Evolutionary conservation across 1,140 invertebrate species (phyloP), one percentile per base, ranked within the genome.

Genomic region (Drosophila sechellia): DNA sequence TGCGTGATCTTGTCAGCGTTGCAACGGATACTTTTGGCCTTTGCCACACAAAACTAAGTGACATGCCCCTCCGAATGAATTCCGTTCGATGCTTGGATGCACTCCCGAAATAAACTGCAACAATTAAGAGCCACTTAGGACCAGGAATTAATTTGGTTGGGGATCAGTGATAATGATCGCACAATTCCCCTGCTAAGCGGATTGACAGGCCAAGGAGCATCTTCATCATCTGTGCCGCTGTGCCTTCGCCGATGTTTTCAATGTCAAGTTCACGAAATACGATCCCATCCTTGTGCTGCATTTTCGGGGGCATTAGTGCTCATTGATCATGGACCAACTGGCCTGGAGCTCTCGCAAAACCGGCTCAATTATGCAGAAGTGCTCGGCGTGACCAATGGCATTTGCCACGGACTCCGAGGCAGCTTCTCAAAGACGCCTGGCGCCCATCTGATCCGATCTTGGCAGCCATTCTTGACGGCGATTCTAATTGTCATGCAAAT

Each of bases 221-320:
- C 54, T 43, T 57, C 34, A 31, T 50, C 39, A 6, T 22, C 17
- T 72, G 34, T 48, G 34, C 5, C 34, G 34, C 10, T 13, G 37
- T 39, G 37, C 13, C 12, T 1, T 39, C 25, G 50, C 5, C 20
- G 59, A 42, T 85, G 61, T 75, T 81, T 86, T 86, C 81, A 86
- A 86, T 86, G 83, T 87, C 83, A 86, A 86, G 83, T 86, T 86
- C 83, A 73, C 77, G 83, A 83, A 84, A 87, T 70, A 20, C 74
- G 78, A 85, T 86, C 68, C 50, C 4, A 85, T 86, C 74, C 65
- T 5, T 39, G 40, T n/a, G 27, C 25, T 35, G 43, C 61, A 54
- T 74, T 79, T 87, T 79, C 56, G 46, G 63, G 56, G 60, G 66
- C 64, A 56, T 48, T 45, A 59, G 68, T 46, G 42, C 34, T 35